Evolutionary conservation across 2,113 vertebrate species (phyloP).

Genomic region (Andinoacara biseriatus): DNA sequence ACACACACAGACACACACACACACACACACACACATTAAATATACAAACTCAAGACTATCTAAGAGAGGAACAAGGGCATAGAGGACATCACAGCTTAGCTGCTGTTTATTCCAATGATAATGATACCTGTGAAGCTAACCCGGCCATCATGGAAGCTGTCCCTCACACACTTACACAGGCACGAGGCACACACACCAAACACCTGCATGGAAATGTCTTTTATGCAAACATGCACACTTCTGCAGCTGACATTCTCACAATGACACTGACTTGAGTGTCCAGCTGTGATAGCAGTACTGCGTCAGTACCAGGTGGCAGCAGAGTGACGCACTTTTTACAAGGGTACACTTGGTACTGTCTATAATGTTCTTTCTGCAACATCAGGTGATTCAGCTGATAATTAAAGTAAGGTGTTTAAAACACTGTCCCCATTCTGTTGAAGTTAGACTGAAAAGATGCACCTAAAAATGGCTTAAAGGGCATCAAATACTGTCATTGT

Average conservation of each 20-base stretch:
- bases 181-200: conserved; percentile 25
- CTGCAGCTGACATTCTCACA: conserved; percentile 30
- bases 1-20: neutral
- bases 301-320: conserved; percentile 60
- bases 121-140: conserved; percentile 64
- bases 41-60: conserved; percentile 49
- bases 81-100: conserved; percentile 69
- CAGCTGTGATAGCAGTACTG: conserved; percentile 52
- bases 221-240: conserved; percentile 28
- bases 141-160: conserved; percentile 31
- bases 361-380: neutral
- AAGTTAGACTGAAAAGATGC: neutral
- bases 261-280: conserved; percentile 63
- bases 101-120: conserved; percentile 71
- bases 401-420: neutral
- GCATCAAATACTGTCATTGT: neutral
- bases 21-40: neutral
- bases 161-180: conserved; percentile 26
- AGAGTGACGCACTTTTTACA: conserved; percentile 36
- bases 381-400: conserved; percentile 23
- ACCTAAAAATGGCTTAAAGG: neutral
- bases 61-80: conserved; percentile 64
- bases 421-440: neutral
- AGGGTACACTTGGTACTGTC: neutral
- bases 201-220: conserved; percentile 26